Evolutionary conservation across 2,888 invertebrate species (phyloP), one percentile per base, ranked within the genome.

Genomic region (Notodonta dromedarius): DNA sequence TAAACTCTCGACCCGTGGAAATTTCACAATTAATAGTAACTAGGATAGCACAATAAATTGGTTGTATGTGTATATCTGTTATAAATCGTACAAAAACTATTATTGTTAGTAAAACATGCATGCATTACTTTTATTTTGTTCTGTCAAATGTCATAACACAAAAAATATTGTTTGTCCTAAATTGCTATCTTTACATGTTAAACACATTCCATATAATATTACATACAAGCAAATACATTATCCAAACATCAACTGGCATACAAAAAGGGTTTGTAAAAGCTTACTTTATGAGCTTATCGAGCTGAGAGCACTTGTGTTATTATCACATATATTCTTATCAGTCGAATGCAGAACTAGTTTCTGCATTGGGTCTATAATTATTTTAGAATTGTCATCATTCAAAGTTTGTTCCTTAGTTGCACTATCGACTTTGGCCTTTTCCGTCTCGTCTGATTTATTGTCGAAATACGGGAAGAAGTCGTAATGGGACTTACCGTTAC

Each of bases 291-390:
- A 88, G 83, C 89, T 90, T 88, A 91, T 84, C 82, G 93, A 90
- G 89, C 89, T 90, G 88, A 93, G 88, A 85, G 90, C 89, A 88
- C 90, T 92, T 83, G 88, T 81, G 70, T 90, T 91, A 90, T 87
- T 93, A 93, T 93, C 93, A 93, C 93, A 93, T 88, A 91, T 85
- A 85, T 90, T 90, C 82, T 89, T 93, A 90, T 93, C 93, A 93
- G 93, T 93, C 93, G 93, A 84, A 85, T 88, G 91, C 91, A 93
- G 85, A 86, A 88, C 90, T 90, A 93, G 62, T 74, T 93, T 92
- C 88, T 91, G 94, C 93, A 93, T 91, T 87, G 94, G 88, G 82
- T 93, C 91, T 91, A 93, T 74, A 82, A 93, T 91, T 83, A 91
- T 86, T 83, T 90, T 89, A 88, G 89, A 86, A 86, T 85, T 88